A percentile compares a stretch with the other conserved stretches of the same genome.
Evolutionary conservation across 2,113 vertebrate genomes (phyloP).

Genomic region (Rhynchopsitta pachyrhyncha): DNA sequence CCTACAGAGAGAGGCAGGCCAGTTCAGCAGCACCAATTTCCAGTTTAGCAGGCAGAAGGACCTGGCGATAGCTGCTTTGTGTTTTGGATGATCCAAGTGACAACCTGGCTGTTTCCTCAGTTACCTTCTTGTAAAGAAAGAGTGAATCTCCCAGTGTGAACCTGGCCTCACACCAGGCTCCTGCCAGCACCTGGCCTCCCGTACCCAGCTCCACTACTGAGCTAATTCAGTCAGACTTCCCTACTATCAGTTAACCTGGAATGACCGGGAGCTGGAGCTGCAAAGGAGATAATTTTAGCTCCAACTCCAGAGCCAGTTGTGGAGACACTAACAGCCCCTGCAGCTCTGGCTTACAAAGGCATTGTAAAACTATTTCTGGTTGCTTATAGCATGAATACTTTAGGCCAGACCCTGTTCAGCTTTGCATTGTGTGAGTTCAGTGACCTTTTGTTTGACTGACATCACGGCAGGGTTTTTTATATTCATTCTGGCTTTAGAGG

Average conservation of each 20-base stretch:
- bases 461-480: neutral
- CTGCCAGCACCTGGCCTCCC: neutral
- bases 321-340: neutral
- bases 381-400: neutral
- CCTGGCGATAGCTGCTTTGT: accelerated
- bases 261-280: neutral
- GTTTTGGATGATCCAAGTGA: neutral
- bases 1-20: neutral
- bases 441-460: constrained; percentile 29
- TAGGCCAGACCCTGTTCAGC: neutral
- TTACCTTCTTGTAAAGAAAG: neutral
- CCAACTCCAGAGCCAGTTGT: neutral
- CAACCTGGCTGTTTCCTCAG: neutral
- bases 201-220: accelerated
- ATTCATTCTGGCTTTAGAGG: neutral
- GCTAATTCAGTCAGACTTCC: neutral
- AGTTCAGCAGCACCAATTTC: neutral
- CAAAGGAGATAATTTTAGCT: neutral
- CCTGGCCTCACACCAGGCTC: neutral
- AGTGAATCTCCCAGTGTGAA: neutral
- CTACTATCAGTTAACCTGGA: neutral
- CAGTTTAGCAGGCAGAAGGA: neutral
- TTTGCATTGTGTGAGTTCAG: neutral
- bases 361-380: neutral
- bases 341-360: neutral